Base-by-base conservation (phyloP, 2,888 invertebrate species). In the Saturnia pavonia region DNA sequence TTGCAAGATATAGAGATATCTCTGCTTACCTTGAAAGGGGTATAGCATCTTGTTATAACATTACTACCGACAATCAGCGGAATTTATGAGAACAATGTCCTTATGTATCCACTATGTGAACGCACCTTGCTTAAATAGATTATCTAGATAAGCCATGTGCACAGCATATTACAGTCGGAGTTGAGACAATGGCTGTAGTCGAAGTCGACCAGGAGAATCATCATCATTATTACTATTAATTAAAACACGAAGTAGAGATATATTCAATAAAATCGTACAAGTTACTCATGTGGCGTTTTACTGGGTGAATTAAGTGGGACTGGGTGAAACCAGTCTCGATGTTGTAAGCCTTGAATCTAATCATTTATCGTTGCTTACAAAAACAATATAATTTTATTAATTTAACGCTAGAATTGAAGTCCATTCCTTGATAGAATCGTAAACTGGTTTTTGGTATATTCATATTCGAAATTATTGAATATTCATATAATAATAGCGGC, bases 311-410 rank as follows among this genome's bases (percentile, higher is more conserved):
- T 25, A 60, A 43, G 67, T 68, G 34, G 34, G 34, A 34, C 34
- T 34, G 34, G 6, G 34, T 34, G 34, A 68, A 70, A 40, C 43
- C 67, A 42, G 57, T 68, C 22, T 25, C 60, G 22, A 74, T 78
- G 73, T 11, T 54, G 81, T 73, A 75, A 74, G 71, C 84, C 85
- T 85, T 85, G 86, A 80, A 78, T 80, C 70, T 74, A 72, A 76
- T 81, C 71, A 66, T 51, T 71, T 69, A 40, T 69, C 40, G 42
- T 25, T 48, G 25, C 34, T 27, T 71, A 63, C 65, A 54, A 40
- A 60, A 60, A 60, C 54, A 60, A 27, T 60, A 27, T 1, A 14
- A 14, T 60, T 60, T 60, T 60, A 27, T 12, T 27, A 14, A 27
- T 27, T 60, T 60, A 25, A 25, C 57, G 57, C 6, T 60, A 4